Evolutionary conservation across 2,888 invertebrate species (phyloP).

Genomic region (Eurois occulta): DNA sequence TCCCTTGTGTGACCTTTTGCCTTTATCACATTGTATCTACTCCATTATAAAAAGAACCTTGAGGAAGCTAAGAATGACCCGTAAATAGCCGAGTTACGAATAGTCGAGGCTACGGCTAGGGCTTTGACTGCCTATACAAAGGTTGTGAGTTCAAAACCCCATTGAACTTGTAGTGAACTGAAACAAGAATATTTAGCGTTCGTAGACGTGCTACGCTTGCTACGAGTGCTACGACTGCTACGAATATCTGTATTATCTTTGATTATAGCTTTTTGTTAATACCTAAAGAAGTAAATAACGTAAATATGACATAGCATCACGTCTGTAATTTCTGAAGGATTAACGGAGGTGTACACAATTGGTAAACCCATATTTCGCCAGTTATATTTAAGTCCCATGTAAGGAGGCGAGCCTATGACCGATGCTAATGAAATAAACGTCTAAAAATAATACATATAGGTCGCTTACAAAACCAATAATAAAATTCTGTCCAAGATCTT

Average conservation of each 20-base stretch:
- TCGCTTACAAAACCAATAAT: background rate
- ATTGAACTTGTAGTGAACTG: slow-evolving; percentile 47
- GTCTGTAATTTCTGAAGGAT: background rate
- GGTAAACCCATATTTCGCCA: no score
- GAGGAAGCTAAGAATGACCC: slow-evolving; percentile 33
- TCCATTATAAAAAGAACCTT: slow-evolving; percentile 45
- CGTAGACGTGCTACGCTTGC: slow-evolving; percentile 40
- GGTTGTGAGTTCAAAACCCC: slow-evolving; percentile 55
- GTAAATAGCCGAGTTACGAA: slow-evolving; percentile 34
- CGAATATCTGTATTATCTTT: background rate
- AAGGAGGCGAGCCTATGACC: background rate
- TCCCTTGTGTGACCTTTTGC: slow-evolving; percentile 17
- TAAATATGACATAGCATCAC: background rate
- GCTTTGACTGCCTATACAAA: slow-evolving; percentile 51
- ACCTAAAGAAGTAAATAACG: background rate
- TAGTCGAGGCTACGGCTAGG: slow-evolving; percentile 43
- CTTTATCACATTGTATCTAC: slow-evolving; percentile 24
- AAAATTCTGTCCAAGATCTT: background rate
- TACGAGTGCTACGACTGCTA: slow-evolving; percentile 30
- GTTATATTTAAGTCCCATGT: background rate
- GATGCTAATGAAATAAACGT: background rate
- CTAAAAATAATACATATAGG: background rate
- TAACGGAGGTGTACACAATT: background rate
- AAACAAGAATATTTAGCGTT: slow-evolving; percentile 24
- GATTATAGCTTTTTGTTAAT: background rate